phyloP scores from a whole-genome alignment of 2,888 invertebrate genomes.

The Harpalus rufipes region DNA sequence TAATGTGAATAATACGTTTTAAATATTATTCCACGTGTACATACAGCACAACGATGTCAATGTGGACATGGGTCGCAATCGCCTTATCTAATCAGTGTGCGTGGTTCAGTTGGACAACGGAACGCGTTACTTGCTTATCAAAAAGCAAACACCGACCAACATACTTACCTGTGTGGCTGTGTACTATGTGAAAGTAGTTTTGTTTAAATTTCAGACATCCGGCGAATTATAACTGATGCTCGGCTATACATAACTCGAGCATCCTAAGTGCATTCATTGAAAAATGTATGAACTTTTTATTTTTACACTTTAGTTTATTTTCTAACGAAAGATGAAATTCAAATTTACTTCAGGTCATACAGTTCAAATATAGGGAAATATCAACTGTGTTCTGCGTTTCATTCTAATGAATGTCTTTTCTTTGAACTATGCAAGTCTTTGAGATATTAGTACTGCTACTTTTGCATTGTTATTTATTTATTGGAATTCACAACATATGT shows the following conservation, averaged over 20 bases:
- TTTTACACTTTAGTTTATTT: conserved; percentile 3
- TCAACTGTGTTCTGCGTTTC: not conserved
- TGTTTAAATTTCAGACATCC: conserved; percentile 62
- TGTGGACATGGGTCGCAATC: conserved; percentile 66
- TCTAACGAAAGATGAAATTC: conserved; percentile 8
- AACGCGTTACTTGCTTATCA: conserved; percentile 51
- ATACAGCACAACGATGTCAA: conserved; percentile 6
- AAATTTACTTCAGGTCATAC: conserved; percentile 4
- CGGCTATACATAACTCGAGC: not conserved
- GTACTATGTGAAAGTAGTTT: conserved; percentile 59
- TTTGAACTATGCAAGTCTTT: not conserved
- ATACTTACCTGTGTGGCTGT: conserved; percentile 45
- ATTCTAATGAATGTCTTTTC: not conserved
- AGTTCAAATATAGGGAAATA: not conserved
- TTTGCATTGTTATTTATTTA: conserved; percentile 4
- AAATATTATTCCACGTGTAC: not conserved
- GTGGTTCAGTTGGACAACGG: conserved; percentile 38
- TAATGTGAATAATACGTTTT: not conserved
- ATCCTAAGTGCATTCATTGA: not conserved
- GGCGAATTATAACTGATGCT: conserved; percentile 45
- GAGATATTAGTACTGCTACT: not conserved
- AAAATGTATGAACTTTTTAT: conserved; percentile 5
- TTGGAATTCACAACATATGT: not conserved
- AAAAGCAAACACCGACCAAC: conserved; percentile 37
- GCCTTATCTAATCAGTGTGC: conserved; percentile 57